Evolutionary conservation across 2,113 vertebrate genomes (phyloP), one percentile per base, ranked within the genome.

Genomic region (Calidris pygmaea): DNA sequence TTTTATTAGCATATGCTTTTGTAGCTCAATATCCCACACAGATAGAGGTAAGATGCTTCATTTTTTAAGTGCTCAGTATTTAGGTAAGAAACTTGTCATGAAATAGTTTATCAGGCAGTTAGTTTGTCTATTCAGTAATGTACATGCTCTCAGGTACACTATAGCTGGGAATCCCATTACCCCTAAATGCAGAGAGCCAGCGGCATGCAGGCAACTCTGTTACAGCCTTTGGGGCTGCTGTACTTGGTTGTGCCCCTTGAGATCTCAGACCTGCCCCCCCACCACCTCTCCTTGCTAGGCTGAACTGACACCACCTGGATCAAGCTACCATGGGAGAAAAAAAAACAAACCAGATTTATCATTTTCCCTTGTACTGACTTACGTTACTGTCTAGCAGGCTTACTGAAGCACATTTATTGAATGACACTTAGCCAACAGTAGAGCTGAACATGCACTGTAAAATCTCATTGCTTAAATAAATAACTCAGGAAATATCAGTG

Each of bases 191-290:
- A 92, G 53, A 27, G 12, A 67, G 39, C 15, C 74, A 91, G 55
- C 9, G 35, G 29, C 0, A 0, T n/a, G 12, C 30, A 60, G 26
- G 15, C 34, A 73, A 41, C n/a, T 55, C 71, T 65, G 23, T 32
- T 63, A 73, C 78, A 93, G 34, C 41, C 14, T 58, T 45, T 50
- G 23, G 20, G 50, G 59, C 30, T 85, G 29, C 43, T 48, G 48
- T 16, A 35, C 8, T 50, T 67, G 22, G 7, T 5, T 77, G 39
- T 8, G 8, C 9, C 77, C 52, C 47, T 84, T 0, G 1, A 66
- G 9, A 53, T 65, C 17, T 72, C 27, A 67, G 48, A 79, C 4
- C 37, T 32, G 24, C 19, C 19, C 48, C 27, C 35, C 39, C 58
- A 74, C 19, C 27, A 68, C 14, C 43, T 72, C 29, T 72, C 41